phyloP scores from a whole-genome alignment of 23 tunicate genomes.

The Corella eumyota region DNA sequence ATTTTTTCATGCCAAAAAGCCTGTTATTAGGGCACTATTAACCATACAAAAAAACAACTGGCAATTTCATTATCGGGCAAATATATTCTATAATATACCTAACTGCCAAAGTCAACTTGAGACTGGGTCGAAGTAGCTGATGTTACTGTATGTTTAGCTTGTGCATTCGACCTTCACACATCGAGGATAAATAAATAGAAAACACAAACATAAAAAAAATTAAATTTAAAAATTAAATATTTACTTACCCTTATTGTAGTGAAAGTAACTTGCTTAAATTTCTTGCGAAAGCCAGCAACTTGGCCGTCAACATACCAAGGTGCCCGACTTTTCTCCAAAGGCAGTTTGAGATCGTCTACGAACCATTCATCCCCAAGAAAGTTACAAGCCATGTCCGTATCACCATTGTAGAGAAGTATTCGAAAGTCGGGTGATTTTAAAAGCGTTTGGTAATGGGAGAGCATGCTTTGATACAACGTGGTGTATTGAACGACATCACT shows the following conservation, averaged over 20 bases:
- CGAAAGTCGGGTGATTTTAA: slow-evolving; percentile 2
- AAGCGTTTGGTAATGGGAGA: slow-evolving; percentile 8
- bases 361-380: slow-evolving; percentile 67
- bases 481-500: slow-evolving; percentile 7
- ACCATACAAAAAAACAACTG: no score
- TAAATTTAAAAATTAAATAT: no score
- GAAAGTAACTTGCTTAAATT: not conserved
- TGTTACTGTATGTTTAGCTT: no score
- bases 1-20: no score
- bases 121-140: no score
- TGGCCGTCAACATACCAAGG: slow-evolving; percentile 38
- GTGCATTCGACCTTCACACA: no score
- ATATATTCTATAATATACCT: no score
- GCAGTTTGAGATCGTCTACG: slow-evolving; percentile 13
- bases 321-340: not conserved
- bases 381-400: slow-evolving; percentile 44
- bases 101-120: no score
- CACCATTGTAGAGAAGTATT: slow-evolving; percentile 30
- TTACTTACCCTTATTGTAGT: slow-evolving; percentile 26
- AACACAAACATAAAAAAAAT: no score
- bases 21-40: no score
- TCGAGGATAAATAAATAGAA: no score
- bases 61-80: no score
- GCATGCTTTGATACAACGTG: slow-evolving; percentile 7
- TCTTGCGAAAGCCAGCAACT: slow-evolving; percentile 23